Percentiles rank a stretch among this genome's conserved stretches.
These are phyloP conservation scores for Peromyscus californicus DNA, from an alignment of 2,113 vertebrate genomes.

Conservation along the genomic window DNA sequence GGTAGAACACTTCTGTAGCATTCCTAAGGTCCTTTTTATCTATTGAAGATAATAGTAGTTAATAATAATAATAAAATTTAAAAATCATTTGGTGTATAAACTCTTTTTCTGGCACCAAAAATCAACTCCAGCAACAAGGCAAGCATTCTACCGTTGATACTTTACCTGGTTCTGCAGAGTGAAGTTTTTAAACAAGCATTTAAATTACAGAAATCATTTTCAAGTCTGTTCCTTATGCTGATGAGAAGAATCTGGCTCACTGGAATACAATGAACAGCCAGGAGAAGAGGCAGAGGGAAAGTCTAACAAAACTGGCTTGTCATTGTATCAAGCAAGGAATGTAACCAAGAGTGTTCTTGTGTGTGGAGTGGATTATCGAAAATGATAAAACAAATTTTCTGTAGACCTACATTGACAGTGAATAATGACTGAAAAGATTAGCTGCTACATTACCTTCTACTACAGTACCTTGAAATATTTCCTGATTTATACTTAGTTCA, in stretches of 20 bases:
- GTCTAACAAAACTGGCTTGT: not conserved
- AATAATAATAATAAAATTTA: not conserved
- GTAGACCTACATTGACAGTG: not conserved
- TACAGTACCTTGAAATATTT: not conserved
- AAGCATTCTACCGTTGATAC: not conserved
- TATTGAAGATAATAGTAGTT: not conserved
- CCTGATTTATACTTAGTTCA: slow-evolving; percentile 18
- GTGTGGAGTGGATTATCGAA: slow-evolving; percentile 13
- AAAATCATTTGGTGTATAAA: not conserved
- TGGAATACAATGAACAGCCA: not conserved
- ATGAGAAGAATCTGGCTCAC: not conserved
- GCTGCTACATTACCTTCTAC: slow-evolving; percentile 8
- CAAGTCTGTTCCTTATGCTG: not conserved
- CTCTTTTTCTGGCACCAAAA: not conserved
- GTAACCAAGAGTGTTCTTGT: not conserved
- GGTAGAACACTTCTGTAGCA: too few relatives aligned
- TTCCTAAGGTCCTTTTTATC: not conserved
- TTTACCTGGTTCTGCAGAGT: not conserved
- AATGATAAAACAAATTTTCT: not conserved
- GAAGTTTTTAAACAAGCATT: slow-evolving; percentile 51
- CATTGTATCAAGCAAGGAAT: not conserved
- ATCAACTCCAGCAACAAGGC: not conserved
- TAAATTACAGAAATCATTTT: slow-evolving; percentile 24
- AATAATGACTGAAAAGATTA: slow-evolving; percentile 24
- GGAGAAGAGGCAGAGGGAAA: not conserved